Evolutionary conservation across 2,113 vertebrate species (phyloP), one percentile per base, ranked within the genome.

Genomic region (Hylia prasina): DNA sequence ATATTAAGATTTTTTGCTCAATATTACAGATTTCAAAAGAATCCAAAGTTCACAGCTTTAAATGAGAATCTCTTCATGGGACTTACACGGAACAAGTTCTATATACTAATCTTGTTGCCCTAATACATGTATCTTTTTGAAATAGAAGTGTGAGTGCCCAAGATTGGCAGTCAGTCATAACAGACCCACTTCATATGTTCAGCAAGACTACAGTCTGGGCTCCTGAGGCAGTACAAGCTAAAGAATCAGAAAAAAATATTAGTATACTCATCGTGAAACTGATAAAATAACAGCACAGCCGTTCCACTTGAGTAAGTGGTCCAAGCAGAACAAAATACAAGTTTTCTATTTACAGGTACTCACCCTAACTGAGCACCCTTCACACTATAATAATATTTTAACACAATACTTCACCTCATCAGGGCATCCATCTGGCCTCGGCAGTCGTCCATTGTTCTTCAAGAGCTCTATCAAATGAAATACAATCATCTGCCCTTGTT

Each of bases 401-500:
- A 83, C 40, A 44, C 22, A 87, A 93, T 97, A 99, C 98, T 98
- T 98, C 98, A 95, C 99, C 99, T 99, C 98, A 93, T 98, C 98
- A 35, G 99, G 99, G 71, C 99, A 99, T 25, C 97, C 98, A 18
- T 99, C 98, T 24, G 99, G 99, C 82, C 98, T 97, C 1, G 99
- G 99, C 17, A 99, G 95, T 89, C 99, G 98, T 72, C 98, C 99
- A 54, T 98, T 98, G n/a, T 97, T 98, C 93, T 99, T 99, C 77
- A 99, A 97, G 92, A 99, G 98, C 81, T 99, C 99, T 90, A 99
- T 99, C 94, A 99, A 98, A 95, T 99, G 99, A 96, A 99, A 99
- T 20, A 99, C 99, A 57, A 99, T 99, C 99, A 99, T 99, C 97
- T 99, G 99, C 40, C 99, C 99, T 96, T 99, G 99, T 94, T 99